A percentile compares a stretch with the other conserved stretches of the same genome.
These are phyloP conservation scores for Trematomus loennbergii DNA, from an alignment of 2,113 vertebrate species.

Conservation along the genomic window DNA sequence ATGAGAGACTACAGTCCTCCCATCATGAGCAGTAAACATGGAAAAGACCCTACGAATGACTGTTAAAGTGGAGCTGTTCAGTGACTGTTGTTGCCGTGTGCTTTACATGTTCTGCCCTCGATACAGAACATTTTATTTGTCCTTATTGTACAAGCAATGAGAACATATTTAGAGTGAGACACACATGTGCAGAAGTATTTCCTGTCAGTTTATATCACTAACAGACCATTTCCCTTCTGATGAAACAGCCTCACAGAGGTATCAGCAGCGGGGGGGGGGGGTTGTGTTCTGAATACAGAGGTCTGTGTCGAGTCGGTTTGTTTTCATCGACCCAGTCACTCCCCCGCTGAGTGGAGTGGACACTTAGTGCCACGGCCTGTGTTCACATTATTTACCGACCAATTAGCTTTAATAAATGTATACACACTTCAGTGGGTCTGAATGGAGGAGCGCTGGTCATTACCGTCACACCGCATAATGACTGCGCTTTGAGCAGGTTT, in stretches of 20 bases:
- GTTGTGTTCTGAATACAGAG: background rate
- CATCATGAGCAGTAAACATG: constrained; percentile 13
- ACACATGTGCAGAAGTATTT: background rate
- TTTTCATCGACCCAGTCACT: constrained; percentile 17
- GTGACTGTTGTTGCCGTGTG: background rate
- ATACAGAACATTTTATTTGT: too few species aligned
- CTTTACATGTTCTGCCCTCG: background rate
- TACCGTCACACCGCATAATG: background rate
- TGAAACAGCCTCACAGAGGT: background rate
- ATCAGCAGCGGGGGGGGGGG: too few species aligned
- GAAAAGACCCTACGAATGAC: constrained; percentile 13
- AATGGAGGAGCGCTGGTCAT: background rate
- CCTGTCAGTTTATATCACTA: background rate
- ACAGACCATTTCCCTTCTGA: background rate
- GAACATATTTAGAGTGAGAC: too few species aligned
- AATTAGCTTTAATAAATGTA: constrained; percentile 18
- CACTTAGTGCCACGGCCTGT: background rate
- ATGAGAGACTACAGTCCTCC: constrained; percentile 7
- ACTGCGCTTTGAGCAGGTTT: background rate
- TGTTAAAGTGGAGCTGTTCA: constrained; percentile 24
- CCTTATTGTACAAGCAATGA: too few species aligned
- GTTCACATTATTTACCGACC: constrained; percentile 31
- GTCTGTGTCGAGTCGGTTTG: constrained; percentile 14
- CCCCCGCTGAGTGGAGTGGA: constrained; percentile 20
- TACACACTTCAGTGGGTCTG: constrained; percentile 17